Evolutionary conservation across 2,797 vertebrate species (phyloP), one percentile per base, ranked within the genome.

Genomic region (Coregonus ussuriensis): DNA sequence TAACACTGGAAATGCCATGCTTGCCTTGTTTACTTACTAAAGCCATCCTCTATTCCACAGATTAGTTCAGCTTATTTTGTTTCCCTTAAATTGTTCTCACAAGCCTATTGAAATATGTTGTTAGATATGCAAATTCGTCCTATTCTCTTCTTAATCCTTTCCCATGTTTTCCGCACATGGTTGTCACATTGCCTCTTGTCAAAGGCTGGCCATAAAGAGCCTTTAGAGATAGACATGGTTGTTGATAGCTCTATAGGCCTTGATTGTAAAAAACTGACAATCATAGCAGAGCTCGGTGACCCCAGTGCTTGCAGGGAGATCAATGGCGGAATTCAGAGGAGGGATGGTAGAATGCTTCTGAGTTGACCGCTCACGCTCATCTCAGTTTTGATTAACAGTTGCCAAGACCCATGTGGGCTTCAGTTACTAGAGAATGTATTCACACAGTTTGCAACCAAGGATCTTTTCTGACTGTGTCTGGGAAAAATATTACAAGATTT

Each of bases 261-360:
- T 71, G 84, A 87, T 90, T 88, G 85, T 90, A 84, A 81, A 4
- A 80, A 84, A 83, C 67, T 89, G 85, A 89, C 88, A 83, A 65
- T 47, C 9, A 47, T 47, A n/a, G 80, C 67, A 6, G 86, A 86
- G 82, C 72, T 1, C 6, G 9, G 77, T 78, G 87, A 90, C 87
- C 85, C 41, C 41, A 47, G 41, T 47, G 85, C 84, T 80, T 69
- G 70, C 76, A 25, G 77, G 11, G 7, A 79, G 73, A 79, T 65
- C 76, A 6, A 4, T 47, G 81, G 69, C 83, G 84, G 83, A 88
- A 90, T 90, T 88, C 84, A 83, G 77, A 76, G 75, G 74, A 86
- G 74, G 74, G 85, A 84, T 84, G 86, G 74, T 47, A 37, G 77
- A 84, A 77, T 84, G 87, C 77, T 62, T 91, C 84, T 52, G 63